These are phyloP conservation scores for Mythimna lalbum DNA, from an alignment of 2,888 invertebrate species.

Conservation along the genomic window DNA sequence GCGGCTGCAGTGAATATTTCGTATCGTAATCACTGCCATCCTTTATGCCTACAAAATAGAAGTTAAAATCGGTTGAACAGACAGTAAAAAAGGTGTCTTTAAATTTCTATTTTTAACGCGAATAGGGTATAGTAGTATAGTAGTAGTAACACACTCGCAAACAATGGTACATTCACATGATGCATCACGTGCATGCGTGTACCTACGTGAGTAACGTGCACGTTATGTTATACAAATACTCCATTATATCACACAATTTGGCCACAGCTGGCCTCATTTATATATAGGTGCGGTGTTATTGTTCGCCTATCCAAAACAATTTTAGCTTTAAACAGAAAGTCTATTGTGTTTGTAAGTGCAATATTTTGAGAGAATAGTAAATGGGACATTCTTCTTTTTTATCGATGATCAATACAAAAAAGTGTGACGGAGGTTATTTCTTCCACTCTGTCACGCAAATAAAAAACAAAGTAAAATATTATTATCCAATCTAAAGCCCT, in stretches of 20 bases:
- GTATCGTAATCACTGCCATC: no score
- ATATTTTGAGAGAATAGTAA: constrained; percentile 32
- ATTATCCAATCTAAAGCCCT: no score
- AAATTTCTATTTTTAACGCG: no score
- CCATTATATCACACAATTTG: constrained; percentile 14
- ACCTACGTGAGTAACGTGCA: not conserved
- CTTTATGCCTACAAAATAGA: no score
- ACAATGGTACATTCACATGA: not conserved
- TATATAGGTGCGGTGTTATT: constrained; percentile 14
- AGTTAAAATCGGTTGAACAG: no score
- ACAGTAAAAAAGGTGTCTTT: no score
- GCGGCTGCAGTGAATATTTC: no score
- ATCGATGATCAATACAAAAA: no score
- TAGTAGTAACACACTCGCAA: not conserved
- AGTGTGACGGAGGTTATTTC: no score
- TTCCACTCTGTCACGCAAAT: no score
- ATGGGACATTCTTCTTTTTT: not conserved
- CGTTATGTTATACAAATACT: constrained; percentile 9
- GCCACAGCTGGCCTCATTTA: not conserved
- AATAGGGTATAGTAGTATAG: not conserved
- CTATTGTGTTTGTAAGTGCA: constrained; percentile 11
- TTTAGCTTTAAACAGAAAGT: constrained; percentile 6
- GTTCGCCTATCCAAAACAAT: constrained; percentile 28
- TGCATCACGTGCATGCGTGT: no score
- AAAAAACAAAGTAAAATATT: no score